Base-by-base conservation (phyloP, 2,113 vertebrate species). In the Fulica atra region DNA sequence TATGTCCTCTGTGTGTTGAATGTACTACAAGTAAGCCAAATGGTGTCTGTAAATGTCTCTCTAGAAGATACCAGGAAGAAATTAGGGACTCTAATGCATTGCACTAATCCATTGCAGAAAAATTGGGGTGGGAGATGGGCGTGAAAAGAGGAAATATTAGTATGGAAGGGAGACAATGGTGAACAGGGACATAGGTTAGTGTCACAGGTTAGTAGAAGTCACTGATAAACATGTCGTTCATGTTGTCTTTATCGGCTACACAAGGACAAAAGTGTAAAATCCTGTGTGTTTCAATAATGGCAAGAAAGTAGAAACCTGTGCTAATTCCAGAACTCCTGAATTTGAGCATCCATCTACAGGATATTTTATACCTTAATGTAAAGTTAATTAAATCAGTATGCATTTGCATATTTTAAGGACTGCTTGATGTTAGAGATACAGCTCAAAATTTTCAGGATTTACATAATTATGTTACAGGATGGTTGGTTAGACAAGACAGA, bases 61-160 rank as follows among this genome's bases (percentile, higher is more conserved):
- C 12, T 13, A 66, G 11, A 73, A 83, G 86, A 84, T 25, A 66
- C 0, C 9, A 72, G 35, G 48, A 82, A 90, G n/a, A 72, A 83
- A 31, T 65, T 15, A 40, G 16, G 23, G 44, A 18, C 19, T 16
- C 44, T 46, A 46, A 46, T 46, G 15, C 44, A 46, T 46, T 46
- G 44, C 44, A 46, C 44, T 46, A 46, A 46, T 5, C 14, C 21
- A 24, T 10, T 80, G 71, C 59, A 66, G 31, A 14, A 94, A 81
- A 81, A 40, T 1, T 0, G 40, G 12, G 4, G 12, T 3, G 18
- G 9, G 0, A 17, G 17, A 8, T 46, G 44, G 44, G 44, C 44
- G 19, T 46, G 14, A 63, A 35, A n/a, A 33, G 13, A 24, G 15
- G 42, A 71, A 82, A 60, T 33, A 51, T 35, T 23, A 38, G 9